Evolutionary conservation across 2,888 invertebrate genomes (phyloP).

Genomic region (Andrena minutula): DNA sequence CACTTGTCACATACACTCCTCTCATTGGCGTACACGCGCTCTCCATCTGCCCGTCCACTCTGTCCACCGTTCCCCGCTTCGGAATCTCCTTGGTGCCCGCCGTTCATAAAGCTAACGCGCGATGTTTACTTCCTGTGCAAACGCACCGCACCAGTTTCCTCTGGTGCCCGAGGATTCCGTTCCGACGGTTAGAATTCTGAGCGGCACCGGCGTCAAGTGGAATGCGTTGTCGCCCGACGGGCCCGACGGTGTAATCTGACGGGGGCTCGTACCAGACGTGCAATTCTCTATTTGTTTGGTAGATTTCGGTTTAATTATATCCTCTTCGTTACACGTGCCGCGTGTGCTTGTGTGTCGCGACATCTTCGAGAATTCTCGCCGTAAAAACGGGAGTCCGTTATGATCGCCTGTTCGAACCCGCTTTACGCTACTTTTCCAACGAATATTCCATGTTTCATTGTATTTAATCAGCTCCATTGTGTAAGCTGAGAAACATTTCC

Average conservation of each 20-base stretch:
- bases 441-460: background rate
- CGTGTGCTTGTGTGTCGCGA: background rate
- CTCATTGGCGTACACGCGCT: constrained; percentile 54
- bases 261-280: constrained; percentile 3
- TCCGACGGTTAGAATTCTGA: background rate
- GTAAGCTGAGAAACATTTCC: background rate
- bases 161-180: constrained; percentile 15
- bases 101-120: constrained; percentile 76
- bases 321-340: constrained; percentile 18
- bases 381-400: background rate
- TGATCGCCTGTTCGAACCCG: background rate
- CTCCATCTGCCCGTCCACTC: constrained; percentile 62
- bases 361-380: background rate
- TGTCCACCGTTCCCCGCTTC: constrained; percentile 45
- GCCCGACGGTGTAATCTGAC: constrained; percentile 6
- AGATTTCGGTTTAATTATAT: background rate
- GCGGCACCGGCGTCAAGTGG: background rate
- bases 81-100: constrained; percentile 52
- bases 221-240: background rate
- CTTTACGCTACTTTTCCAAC: background rate
- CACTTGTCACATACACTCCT: constrained; percentile 59
- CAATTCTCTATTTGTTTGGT: background rate
- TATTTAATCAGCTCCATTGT: background rate
- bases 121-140: constrained; percentile 77
- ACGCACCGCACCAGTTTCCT: constrained; percentile 50